Percentiles rank a stretch among this genome's conserved stretches.
Conservation (phyloP, 1,140 invertebrate species). For the Andrena cerasifolii region DNA sequence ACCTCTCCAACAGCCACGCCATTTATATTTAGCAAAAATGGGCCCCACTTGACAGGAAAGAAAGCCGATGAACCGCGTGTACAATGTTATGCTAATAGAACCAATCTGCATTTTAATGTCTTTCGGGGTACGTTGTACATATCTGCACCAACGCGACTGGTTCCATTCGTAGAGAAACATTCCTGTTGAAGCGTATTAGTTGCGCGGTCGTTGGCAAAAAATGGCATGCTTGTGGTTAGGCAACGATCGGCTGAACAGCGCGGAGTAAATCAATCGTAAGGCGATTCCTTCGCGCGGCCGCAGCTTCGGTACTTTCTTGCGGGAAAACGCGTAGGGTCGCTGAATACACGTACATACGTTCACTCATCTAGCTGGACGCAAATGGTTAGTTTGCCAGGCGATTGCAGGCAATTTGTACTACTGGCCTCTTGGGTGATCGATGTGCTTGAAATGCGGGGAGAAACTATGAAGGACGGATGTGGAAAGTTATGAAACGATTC, state of each 20-base stretch:
- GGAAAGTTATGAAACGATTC: too few species aligned
- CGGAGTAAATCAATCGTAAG: conserved; percentile 14
- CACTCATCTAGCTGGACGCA: not conserved
- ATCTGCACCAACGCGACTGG: too few species aligned
- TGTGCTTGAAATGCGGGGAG: too few species aligned
- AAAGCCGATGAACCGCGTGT: too few species aligned
- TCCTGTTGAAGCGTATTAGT: not conserved
- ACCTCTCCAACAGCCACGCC: too few species aligned
- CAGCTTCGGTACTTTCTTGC: not conserved
- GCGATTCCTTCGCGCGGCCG: not conserved
- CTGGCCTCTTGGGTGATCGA: not conserved
- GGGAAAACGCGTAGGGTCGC: not conserved
- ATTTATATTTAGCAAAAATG: not conserved
- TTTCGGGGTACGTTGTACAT: too few species aligned
- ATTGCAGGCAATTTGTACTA: not conserved
- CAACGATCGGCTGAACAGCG: not conserved
- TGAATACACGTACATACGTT: not conserved
- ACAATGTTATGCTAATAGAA: not conserved
- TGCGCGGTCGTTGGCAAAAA: too few species aligned
- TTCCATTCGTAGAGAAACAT: not conserved
- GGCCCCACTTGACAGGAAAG: not conserved
- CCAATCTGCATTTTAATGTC: not conserved
- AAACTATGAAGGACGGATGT: too few species aligned
- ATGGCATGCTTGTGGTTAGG: not conserved
- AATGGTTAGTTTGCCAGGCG: not conserved